Percentiles rank a stretch among this genome's conserved stretches.
These are phyloP conservation scores for Euglossa dilemma DNA, from an alignment of 1,140 invertebrate species.

Conservation along the genomic window DNA sequence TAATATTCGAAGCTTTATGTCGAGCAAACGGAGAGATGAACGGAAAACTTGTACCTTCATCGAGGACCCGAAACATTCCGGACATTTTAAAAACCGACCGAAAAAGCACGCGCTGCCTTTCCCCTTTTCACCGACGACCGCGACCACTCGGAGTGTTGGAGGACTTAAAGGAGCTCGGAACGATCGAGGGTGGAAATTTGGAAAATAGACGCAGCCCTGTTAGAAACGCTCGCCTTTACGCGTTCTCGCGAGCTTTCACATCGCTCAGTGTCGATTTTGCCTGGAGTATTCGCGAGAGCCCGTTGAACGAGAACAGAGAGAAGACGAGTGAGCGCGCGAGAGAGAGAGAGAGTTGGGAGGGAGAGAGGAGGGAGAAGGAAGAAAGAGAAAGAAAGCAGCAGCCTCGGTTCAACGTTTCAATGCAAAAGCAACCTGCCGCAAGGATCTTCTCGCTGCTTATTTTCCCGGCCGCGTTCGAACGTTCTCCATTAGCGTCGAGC, in stretches of 20 bases:
- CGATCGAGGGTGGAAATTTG: conserved; percentile 9
- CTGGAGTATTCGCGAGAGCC: not conserved
- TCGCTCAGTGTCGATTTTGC: conserved; percentile 60
- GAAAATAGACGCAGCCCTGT: conserved; percentile 1
- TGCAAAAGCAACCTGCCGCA: conserved; percentile 63
- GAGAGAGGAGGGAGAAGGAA: not conserved
- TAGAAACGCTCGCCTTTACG: conserved; percentile 22
- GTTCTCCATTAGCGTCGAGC: conserved; percentile 68
- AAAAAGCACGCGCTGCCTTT: not conserved
- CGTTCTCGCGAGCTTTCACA: conserved; percentile 30
- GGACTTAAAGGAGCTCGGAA: not conserved
- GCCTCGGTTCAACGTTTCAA: conserved; percentile 60
- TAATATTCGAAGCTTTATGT: no score
- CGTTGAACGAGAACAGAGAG: not conserved
- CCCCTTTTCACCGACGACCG: not conserved
- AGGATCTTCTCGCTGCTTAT: conserved; percentile 60
- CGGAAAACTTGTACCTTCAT: no score
- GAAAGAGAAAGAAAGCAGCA: not conserved
- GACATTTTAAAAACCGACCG: not conserved
- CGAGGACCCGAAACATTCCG: not conserved
- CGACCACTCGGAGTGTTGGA: not conserved
- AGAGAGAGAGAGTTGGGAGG: not conserved
- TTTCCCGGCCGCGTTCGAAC: conserved; percentile 65
- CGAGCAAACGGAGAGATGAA: not conserved
- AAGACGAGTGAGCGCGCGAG: not conserved